phyloP scores from a whole-genome alignment of 2,797 vertebrate species.

The Tadarida brasiliensis region DNA sequence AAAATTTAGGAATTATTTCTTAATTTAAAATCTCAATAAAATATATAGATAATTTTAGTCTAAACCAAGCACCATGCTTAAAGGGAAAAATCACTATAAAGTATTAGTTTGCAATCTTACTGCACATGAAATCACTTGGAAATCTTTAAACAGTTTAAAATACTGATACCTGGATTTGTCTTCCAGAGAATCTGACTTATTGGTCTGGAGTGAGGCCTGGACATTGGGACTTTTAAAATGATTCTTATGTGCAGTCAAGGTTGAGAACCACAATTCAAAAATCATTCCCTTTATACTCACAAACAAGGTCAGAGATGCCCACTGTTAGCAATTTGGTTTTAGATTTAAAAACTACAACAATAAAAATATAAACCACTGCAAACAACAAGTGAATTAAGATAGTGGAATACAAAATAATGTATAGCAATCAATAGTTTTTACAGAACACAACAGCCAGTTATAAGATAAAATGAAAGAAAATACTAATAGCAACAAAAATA shows the following conservation, averaged over 20 bases:
- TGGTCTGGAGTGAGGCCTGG: neutral
- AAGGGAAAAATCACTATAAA: neutral
- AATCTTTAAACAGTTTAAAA: slow-evolving; percentile 19
- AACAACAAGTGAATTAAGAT: neutral
- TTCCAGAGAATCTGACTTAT: neutral
- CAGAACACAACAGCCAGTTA: neutral
- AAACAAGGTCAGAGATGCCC: neutral
- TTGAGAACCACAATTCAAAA: neutral
- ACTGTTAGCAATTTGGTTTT: neutral
- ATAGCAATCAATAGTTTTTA: neutral
- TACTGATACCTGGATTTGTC: neutral
- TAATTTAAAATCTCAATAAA: slow-evolving; percentile 31
- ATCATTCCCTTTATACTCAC: neutral
- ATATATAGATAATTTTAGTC: slow-evolving; percentile 26
- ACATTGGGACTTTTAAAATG: neutral
- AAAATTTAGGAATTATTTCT: neutral
- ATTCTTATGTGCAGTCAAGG: neutral
- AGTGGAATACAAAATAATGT: neutral
- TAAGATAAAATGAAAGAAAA: slow-evolving; percentile 20
- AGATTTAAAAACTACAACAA: neutral
- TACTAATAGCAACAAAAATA: neutral
- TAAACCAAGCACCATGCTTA: neutral
- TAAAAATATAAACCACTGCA: neutral
- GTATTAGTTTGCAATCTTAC: neutral
- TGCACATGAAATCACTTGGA: neutral